These are phyloP conservation scores for Spongia lamella DNA, from an alignment of 37 sponge, comb jelly and placozoan species.

Conservation along the genomic window DNA sequence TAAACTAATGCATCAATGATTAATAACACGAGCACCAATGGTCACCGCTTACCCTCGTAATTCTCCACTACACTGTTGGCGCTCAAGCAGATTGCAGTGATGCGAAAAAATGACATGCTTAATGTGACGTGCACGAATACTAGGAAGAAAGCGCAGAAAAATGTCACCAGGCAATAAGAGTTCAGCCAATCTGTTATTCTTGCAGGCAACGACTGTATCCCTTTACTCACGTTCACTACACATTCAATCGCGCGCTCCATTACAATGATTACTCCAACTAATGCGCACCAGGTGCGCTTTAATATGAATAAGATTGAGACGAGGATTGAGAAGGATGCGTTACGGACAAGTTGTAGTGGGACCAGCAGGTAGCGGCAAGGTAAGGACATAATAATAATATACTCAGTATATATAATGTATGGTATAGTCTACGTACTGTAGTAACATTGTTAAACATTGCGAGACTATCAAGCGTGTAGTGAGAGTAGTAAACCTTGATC, in stretches of 20 bases:
- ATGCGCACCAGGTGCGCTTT: constrained; percentile 2
- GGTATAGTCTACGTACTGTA: constrained; percentile 92
- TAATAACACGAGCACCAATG: background rate
- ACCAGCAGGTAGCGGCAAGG: constrained; percentile 98
- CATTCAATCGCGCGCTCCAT: too few relatives aligned
- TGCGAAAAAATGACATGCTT: constrained; percentile 24
- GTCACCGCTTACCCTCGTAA: background rate
- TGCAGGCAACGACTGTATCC: background rate
- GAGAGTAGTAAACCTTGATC: constrained; percentile 94
- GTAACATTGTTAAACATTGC: constrained; percentile 84
- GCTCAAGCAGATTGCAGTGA: constrained; percentile 22
- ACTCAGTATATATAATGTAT: background rate
- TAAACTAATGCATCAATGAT: background rate
- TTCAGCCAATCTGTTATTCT: constrained; percentile 21
- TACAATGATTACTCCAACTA: background rate
- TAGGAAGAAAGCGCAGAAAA: constrained; percentile 12
- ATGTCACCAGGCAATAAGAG: constrained; percentile 18
- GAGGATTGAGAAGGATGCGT: constrained; percentile 65
- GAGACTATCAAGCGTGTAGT: constrained; percentile 75
- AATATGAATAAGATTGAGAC: background rate
- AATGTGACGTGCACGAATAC: constrained; percentile 7
- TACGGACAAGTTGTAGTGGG: constrained; percentile 99
- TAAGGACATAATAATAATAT: constrained; percentile 2
- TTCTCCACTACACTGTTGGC: constrained; percentile 6
- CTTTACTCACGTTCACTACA: too few relatives aligned